A percentile compares a stretch with the other conserved stretches of the same genome.
Evolutionary conservation across 2,113 vertebrate species (phyloP).

Genomic region (Psilopogon haemacephalus): DNA sequence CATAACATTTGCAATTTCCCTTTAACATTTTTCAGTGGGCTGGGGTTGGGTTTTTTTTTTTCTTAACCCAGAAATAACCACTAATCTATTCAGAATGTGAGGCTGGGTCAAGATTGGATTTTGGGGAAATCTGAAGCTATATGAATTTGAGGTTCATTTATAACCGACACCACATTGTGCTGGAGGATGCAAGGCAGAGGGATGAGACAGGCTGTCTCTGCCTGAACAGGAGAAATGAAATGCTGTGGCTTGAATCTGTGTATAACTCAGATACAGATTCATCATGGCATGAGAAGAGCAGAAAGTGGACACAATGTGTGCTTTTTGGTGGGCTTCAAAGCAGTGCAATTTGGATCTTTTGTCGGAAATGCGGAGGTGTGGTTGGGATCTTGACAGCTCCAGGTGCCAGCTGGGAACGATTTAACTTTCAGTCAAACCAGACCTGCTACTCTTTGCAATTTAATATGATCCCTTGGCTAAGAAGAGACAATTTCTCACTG

Average conservation of each 20-base stretch:
- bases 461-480: not conserved
- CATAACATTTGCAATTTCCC: slow-evolving; percentile 49
- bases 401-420: not conserved
- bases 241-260: not conserved
- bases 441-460: not conserved
- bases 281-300: accelerated
- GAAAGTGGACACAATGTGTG: not conserved
- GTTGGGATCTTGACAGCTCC: not conserved
- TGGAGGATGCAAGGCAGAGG: not conserved
- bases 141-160: not conserved
- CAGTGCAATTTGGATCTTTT: not conserved
- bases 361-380: not conserved
- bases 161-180: not conserved
- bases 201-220: not conserved
- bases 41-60: not conserved
- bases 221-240: not conserved
- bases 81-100: not conserved
- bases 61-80: not conserved
- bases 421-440: not conserved
- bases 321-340: not conserved
- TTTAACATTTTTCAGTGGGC: slow-evolving; percentile 4
- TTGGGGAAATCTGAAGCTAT: not conserved
- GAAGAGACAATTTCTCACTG: not conserved
- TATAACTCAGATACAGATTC: not conserved
- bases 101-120: not conserved